Evolutionary conservation across 2,113 vertebrate genomes (phyloP).

Genomic region (Rafetus swinhoei): DNA sequence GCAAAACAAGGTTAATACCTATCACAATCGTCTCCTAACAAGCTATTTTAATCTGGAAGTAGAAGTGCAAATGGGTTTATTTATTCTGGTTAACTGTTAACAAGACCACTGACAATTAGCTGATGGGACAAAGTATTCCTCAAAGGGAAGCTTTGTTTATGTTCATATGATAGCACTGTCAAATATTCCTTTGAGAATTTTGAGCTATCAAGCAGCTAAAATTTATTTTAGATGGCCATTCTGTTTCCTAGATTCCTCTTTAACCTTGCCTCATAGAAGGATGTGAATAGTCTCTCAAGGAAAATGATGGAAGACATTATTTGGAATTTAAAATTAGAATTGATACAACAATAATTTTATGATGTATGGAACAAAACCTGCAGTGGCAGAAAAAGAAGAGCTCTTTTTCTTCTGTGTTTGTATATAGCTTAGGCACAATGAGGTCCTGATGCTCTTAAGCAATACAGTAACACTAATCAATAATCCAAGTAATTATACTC

Average conservation of each 20-base stretch:
- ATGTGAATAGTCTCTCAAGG: neutral
- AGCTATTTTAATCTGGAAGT: neutral
- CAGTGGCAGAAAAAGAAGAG: neutral
- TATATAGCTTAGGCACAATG: neutral
- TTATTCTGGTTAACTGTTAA: constrained; percentile 7
- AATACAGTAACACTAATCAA: neutral
- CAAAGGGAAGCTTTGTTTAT: constrained; percentile 18
- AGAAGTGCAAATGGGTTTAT: neutral
- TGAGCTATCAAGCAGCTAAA: neutral
- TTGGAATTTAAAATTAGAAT: neutral
- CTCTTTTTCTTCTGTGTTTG: neutral
- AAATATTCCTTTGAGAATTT: constrained; percentile 24
- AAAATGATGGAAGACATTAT: neutral
- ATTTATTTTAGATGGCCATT: neutral
- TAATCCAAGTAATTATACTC: constrained; percentile 17
- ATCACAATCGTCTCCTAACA: neutral
- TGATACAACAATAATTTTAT: neutral
- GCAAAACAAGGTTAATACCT: neutral
- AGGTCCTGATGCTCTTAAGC: neutral
- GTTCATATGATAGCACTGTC: neutral
- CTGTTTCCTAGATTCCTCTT: neutral
- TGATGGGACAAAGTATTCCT: constrained; percentile 25
- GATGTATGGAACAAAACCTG: neutral
- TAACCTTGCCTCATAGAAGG: neutral
- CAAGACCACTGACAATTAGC: neutral